Evolutionary conservation across 30 jellyfish, hydroid and myxozoan genomes (phyloP).

Genomic region (Pseudorhiza aurosa): DNA sequence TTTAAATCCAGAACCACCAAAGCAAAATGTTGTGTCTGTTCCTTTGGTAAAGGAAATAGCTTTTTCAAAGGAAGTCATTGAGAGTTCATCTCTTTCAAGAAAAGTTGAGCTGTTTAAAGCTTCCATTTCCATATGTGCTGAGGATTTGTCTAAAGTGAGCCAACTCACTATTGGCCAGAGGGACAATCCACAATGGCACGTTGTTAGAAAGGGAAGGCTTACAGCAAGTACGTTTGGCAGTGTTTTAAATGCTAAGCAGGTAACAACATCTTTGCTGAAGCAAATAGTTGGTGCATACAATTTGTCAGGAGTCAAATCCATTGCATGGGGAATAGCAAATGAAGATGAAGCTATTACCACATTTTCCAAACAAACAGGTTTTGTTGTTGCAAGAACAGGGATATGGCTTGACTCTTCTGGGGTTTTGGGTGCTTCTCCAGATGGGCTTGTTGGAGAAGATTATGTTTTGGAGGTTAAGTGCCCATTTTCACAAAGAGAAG

Average conservation of each 20-base stretch:
- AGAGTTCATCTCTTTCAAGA: too few species aligned
- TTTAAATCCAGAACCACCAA: too few species aligned
- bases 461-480: slow-evolving; percentile 30
- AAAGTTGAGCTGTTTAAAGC: too few species aligned
- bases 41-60: too few species aligned
- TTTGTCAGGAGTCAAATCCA: slow-evolving; percentile 28
- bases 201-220: too few species aligned
- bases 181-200: too few species aligned
- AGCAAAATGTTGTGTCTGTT: too few species aligned
- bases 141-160: too few species aligned
- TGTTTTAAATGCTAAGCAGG: slow-evolving; percentile 25
- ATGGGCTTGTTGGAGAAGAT: slow-evolving; percentile 14
- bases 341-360: slow-evolving; percentile 44
- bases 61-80: too few species aligned
- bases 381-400: slow-evolving; percentile 1
- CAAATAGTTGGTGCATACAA: slow-evolving; percentile 5
- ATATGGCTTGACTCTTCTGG: slow-evolving; percentile 17
- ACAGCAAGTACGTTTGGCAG: slow-evolving; percentile 43
- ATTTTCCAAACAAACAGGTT: slow-evolving; percentile 3
- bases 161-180: too few species aligned
- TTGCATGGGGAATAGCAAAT: slow-evolving; percentile 50
- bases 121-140: too few species aligned
- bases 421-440: slow-evolving; percentile 35
- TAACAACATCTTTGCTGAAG: slow-evolving; percentile 25
- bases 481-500: slow-evolving; percentile 37